phyloP scores from a whole-genome alignment of 2,113 vertebrate genomes.

The Rhinopomastus cyanomelas region DNA sequence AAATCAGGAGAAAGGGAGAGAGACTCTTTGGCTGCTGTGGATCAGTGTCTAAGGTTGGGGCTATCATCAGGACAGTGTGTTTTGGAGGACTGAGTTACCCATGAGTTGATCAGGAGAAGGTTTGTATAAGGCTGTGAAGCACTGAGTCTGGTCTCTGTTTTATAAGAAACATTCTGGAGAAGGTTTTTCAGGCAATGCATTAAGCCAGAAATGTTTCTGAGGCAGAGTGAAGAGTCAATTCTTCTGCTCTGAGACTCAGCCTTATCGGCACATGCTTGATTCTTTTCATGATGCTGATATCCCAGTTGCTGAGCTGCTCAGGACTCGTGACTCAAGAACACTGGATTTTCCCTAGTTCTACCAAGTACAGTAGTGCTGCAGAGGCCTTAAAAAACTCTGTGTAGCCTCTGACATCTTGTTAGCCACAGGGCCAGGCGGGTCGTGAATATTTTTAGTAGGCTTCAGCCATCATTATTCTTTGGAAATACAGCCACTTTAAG shows the following conservation, averaged over 20 bases:
- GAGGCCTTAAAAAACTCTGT: background rate
- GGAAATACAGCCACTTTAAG: conserved; percentile 52
- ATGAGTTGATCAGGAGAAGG: background rate
- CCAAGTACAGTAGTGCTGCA: background rate
- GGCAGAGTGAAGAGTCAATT: background rate
- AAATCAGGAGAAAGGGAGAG: background rate
- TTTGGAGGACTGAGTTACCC: background rate
- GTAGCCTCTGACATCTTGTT: background rate
- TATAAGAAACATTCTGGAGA: background rate
- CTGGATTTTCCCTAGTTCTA: background rate
- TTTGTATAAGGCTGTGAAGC: background rate
- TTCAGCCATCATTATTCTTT: conserved; percentile 37
- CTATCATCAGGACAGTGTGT: background rate
- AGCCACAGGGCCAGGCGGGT: background rate
- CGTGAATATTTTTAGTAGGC: conserved; percentile 17
- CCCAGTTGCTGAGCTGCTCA: conserved; percentile 1
- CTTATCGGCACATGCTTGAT: background rate
- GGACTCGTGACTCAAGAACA: background rate
- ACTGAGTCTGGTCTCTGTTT: background rate
- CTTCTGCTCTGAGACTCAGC: background rate
- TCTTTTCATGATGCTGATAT: background rate
- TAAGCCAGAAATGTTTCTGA: background rate
- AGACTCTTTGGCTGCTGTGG: background rate
- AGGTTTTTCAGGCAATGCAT: background rate
- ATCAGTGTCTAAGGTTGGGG: background rate